Base-by-base conservation (phyloP, 2,113 vertebrate species). In the Telmatochromis sp. region DNA sequence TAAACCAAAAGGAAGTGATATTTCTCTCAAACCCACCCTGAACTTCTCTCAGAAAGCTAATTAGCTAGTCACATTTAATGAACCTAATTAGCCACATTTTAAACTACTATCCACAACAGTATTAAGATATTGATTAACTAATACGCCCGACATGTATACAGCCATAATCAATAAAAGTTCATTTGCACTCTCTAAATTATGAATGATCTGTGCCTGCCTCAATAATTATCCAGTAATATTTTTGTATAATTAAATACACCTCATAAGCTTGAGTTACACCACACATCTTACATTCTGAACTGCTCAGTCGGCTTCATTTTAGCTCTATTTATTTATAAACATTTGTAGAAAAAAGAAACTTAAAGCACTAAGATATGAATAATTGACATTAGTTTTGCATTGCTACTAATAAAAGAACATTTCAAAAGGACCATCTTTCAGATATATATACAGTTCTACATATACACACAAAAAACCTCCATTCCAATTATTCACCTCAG, bases 141-240 rank as follows among this genome's bases (percentile, higher is more conserved):
- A 86, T 85, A 75, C 7, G 31, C 86, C 87, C 15, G 7, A 81
- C 47, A 89, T 87, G 58, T 83, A 83, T 86, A 83, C 84, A 89
- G 86, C 65, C 37, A 47, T 80, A 87, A 95, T 94, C 89, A 86
- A 93, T 95, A 90, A 42, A 81, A 47, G 49, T 49, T 89, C 2
- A 92, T 89, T 92, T 87, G 86, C 70, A 9, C 81, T 81, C 47
- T 35, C 33, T 94, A 51, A 91, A 93, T 93, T 92, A 91, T 92
- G 63, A 90, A 94, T 88, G 82, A 87, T 86, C 14, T 37, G 33
- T 82, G 75, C 33, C 4, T 1, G 17, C 33, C 42, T 23, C 28
- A 53, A 42, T 86, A 14, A 86, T 85, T 87, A 82, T 42, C 47
- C 54, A 87, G 47, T 17, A 84, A 21, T 55, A 33, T 78, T 84